These are phyloP conservation scores for Choloepus hoffmanni DNA, from an alignment of 2,113 vertebrate species.

Conservation along the genomic window DNA sequence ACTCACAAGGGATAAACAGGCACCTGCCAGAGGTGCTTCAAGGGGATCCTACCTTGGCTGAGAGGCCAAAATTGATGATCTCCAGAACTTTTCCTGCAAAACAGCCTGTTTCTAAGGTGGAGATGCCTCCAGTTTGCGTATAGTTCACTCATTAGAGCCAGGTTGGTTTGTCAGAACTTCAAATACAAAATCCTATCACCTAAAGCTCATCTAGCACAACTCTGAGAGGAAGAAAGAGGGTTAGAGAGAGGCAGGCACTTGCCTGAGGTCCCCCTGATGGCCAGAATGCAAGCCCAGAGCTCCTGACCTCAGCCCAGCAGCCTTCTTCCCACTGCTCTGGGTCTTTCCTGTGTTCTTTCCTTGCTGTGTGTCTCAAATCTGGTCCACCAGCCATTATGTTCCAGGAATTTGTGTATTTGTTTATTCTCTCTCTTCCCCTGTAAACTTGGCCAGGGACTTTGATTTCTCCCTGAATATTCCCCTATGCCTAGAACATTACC, in stretches of 20 bases:
- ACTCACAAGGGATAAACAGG: neutral
- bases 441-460: neutral
- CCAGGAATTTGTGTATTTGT: neutral
- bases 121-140: neutral
- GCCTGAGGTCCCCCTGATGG: neutral
- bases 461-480: neutral
- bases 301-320: neutral
- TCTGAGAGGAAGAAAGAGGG: neutral
- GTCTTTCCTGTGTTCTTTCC: neutral
- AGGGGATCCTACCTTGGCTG: neutral
- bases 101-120: neutral
- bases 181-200: neutral
- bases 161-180: neutral
- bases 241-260: neutral
- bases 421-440: neutral
- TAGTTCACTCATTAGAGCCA: neutral
- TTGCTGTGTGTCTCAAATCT: neutral
- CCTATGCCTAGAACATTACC: neutral
- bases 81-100: neutral
- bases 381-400: accelerated
- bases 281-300: neutral
- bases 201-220: neutral
- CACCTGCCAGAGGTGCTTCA: neutral
- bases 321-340: neutral
- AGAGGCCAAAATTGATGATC: neutral